These are phyloP conservation scores for Laticauda laticaudata DNA, from an alignment of 2,113 vertebrate species.

Conservation along the genomic window DNA sequence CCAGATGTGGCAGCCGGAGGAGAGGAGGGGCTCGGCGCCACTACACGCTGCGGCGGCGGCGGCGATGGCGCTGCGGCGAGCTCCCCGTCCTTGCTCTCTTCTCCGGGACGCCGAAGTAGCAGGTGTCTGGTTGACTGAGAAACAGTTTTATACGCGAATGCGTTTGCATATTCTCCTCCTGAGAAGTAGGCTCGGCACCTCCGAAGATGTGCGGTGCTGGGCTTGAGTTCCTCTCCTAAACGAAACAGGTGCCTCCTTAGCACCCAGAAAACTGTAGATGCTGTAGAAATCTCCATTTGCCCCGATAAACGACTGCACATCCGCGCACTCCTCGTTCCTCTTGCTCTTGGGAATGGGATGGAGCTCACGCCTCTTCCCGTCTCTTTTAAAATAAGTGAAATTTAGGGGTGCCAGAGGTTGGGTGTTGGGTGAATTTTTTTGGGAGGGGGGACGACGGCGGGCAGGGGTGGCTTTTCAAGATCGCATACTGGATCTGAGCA, in stretches of 20 bases:
- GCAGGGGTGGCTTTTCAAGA: background rate
- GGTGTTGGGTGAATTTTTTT: background rate
- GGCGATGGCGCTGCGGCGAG: background rate
- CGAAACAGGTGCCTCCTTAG: background rate
- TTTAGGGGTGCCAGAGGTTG: background rate
- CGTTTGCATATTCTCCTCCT: background rate
- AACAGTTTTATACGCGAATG: conserved; percentile 35
- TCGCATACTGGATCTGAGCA: background rate
- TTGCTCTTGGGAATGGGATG: background rate
- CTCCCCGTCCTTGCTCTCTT: background rate
- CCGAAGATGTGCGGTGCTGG: background rate
- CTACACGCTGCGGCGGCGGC: accelerated
- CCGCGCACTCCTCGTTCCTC: background rate
- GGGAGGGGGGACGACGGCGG: too few species aligned
- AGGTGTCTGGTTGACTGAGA: background rate
- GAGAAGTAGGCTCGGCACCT: background rate
- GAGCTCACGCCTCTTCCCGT: background rate
- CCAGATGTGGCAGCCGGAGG: conserved; percentile 50
- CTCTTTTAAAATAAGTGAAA: background rate
- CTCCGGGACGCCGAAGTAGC: accelerated
- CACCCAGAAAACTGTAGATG: background rate
- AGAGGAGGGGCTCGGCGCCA: background rate
- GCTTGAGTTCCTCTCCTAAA: background rate
- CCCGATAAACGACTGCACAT: background rate
- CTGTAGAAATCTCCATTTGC: background rate